phyloP scores from a whole-genome alignment of 2,113 vertebrate species.

The Nettapus auritus region DNA sequence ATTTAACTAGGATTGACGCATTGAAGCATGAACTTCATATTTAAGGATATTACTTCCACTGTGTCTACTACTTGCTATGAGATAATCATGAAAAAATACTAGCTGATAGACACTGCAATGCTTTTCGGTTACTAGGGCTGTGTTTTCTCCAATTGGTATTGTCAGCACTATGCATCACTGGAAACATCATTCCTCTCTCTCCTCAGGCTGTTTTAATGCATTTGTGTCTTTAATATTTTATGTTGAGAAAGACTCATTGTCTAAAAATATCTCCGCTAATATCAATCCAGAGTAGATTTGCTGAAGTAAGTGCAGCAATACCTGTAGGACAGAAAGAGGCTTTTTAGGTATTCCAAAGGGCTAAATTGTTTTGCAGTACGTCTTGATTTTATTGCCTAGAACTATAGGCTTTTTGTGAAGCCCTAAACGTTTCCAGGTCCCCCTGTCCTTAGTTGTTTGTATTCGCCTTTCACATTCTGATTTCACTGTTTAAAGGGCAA shows the following conservation, averaged over 20 bases:
- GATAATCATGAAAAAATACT: neutral
- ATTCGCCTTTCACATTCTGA: constrained; percentile 30
- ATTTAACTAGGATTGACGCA: neutral
- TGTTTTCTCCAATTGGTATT: neutral
- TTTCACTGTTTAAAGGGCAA: constrained; percentile 63
- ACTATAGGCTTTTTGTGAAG: neutral
- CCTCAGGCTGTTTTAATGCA: neutral
- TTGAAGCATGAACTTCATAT: neutral
- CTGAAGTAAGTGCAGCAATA: neutral
- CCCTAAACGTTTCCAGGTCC: constrained; percentile 32
- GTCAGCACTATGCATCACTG: neutral
- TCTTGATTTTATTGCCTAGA: neutral
- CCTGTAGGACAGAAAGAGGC: neutral
- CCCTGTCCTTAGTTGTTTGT: constrained; percentile 14
- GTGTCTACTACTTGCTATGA: neutral
- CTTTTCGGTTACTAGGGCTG: neutral
- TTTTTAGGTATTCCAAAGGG: neutral
- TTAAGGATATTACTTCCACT: neutral
- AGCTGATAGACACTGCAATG: neutral
- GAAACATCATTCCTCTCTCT: neutral
- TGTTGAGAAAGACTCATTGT: neutral
- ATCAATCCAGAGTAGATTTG: neutral
- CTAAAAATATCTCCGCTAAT: neutral
- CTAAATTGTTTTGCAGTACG: neutral
- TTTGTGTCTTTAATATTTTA: neutral